Evolutionary conservation across 2,113 vertebrate genomes (phyloP).

Genomic region (Heteronetta atricapilla): DNA sequence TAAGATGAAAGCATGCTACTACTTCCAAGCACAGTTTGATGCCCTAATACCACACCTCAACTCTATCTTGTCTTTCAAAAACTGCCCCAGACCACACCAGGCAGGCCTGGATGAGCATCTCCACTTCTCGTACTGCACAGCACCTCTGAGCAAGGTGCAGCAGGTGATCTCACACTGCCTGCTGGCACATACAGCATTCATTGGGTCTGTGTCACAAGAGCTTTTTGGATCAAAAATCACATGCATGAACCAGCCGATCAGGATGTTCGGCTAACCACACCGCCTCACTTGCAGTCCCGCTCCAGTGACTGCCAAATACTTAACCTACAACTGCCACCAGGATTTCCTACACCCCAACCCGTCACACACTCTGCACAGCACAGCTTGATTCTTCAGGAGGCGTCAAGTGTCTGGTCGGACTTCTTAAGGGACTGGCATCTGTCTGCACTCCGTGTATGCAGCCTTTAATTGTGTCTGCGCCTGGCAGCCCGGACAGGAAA

Average conservation of each 20-base stretch:
- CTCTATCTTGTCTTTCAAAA: background rate
- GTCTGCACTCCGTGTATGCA: background rate
- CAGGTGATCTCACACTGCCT: background rate
- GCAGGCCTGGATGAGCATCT: background rate
- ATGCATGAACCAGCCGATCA: background rate
- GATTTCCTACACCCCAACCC: background rate
- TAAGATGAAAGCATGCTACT: background rate
- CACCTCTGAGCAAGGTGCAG: background rate
- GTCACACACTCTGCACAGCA: background rate
- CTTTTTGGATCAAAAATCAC: background rate
- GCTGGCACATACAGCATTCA: background rate
- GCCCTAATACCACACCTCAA: background rate
- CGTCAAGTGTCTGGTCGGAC: accelerated
- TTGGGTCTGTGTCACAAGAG: background rate
- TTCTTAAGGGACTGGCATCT: background rate
- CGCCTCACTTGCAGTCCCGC: background rate
- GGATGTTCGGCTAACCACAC: background rate
- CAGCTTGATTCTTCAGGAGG: background rate
- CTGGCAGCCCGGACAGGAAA: background rate
- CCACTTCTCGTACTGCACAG: background rate
- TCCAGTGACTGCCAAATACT: background rate
- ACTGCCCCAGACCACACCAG: background rate
- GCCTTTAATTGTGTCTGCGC: background rate
- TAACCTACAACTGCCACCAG: background rate
- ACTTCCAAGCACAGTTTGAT: background rate